These are phyloP conservation scores for Suncus etruscus DNA, from an alignment of 2,113 vertebrate species.

Conservation along the genomic window DNA sequence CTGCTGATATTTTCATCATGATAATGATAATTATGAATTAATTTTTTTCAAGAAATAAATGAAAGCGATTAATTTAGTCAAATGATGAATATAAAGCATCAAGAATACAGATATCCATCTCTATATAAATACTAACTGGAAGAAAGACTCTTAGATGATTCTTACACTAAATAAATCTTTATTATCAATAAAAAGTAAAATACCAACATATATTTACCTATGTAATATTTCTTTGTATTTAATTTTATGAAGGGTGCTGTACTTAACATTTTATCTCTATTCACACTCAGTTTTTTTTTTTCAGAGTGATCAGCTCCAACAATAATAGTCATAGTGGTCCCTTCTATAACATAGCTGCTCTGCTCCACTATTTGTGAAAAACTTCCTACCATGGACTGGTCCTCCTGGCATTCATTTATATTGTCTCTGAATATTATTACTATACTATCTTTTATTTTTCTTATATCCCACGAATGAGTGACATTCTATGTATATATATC, in stretches of 20 bases:
- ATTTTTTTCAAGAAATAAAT: conserved; percentile 40
- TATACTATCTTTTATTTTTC: too few species aligned
- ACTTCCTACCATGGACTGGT: too few species aligned
- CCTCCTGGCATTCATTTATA: too few species aligned
- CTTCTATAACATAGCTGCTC: too few species aligned
- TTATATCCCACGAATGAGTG: too few species aligned
- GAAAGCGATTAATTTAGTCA: conserved; percentile 55
- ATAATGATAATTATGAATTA: conserved; percentile 27
- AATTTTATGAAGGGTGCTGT: not conserved
- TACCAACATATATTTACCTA: conserved; percentile 7
- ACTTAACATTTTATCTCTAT: too few species aligned
- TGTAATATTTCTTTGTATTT: conserved; percentile 35
- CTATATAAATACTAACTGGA: not conserved
- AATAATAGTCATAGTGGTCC: too few species aligned
- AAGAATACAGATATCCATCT: not conserved
- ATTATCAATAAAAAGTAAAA: conserved; percentile 51
- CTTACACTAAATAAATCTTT: not conserved
- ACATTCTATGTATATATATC: too few species aligned
- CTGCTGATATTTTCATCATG: conserved; percentile 31
- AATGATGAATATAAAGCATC: conserved; percentile 63
- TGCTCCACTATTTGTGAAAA: too few species aligned
- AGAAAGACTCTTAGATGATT: conserved; percentile 17
- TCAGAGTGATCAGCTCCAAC: too few species aligned
- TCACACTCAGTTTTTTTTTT: too few species aligned
- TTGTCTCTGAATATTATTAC: too few species aligned